phyloP scores from a whole-genome alignment of 2,113 vertebrate species.

The Indicator maculatus region DNA sequence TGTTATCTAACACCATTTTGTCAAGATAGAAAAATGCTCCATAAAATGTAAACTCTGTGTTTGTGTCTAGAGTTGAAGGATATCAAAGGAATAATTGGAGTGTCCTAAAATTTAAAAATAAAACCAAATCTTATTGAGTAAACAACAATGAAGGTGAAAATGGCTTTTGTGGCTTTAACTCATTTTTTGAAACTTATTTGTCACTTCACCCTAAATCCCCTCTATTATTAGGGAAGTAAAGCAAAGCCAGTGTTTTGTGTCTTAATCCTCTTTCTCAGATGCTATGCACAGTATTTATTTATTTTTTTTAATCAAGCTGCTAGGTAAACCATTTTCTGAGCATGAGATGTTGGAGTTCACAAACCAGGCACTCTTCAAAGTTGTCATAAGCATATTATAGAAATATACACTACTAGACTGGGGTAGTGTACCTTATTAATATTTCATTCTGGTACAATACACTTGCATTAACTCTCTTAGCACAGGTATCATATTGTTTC shows the following conservation, averaged over 20 bases:
- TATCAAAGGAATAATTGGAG: neutral
- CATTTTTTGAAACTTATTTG: neutral
- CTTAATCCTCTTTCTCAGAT: constrained; percentile 49
- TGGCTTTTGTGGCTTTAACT: neutral
- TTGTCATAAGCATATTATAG: constrained; percentile 53
- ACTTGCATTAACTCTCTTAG: constrained; percentile 71
- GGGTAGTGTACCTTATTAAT: constrained; percentile 58
- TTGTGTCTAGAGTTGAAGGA: neutral
- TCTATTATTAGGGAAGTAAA: constrained; percentile 59
- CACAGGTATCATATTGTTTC: constrained; percentile 69
- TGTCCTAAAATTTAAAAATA: constrained; percentile 18
- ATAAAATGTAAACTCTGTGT: neutral
- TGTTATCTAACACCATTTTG: neutral
- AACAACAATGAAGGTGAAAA: constrained; percentile 23
- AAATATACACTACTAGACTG: constrained; percentile 41
- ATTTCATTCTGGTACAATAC: constrained; percentile 72
- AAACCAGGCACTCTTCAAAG: constrained; percentile 43
- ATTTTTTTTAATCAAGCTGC: neutral
- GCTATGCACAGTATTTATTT: constrained; percentile 2
- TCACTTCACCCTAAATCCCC: constrained; percentile 29
- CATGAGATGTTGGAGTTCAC: constrained; percentile 49
- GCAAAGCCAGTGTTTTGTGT: constrained; percentile 48
- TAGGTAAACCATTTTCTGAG: constrained; percentile 47
- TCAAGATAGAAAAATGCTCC: neutral
- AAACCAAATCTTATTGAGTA: neutral